Evolutionary conservation across 2,888 invertebrate species (phyloP), one percentile per base, ranked within the genome.

Genomic region (Agriopis aurantiaria): DNA sequence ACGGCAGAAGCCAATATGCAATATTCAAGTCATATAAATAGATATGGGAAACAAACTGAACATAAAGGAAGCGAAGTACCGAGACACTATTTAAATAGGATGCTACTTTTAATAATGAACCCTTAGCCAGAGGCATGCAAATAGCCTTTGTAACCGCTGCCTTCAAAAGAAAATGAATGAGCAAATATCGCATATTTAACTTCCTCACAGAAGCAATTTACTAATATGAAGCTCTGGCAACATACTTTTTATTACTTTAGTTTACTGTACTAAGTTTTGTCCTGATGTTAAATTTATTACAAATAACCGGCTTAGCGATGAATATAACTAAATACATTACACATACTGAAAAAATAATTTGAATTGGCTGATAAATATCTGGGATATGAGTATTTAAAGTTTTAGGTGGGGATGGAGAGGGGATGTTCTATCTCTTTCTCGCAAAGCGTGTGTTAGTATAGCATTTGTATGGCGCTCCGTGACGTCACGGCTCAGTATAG

Each of bases 21-120:
- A 48, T 48, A 48, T 12, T 48, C 0, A 8, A 49, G 8, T 49
- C 17, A 43, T 41, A 56, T 53, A 41, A 55, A 55, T 55, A 41
- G 45, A 45, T 65, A 2, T n/a, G 3, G 1, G 57, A 45, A 57
- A 58, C 23, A 58, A 58, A 33, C 46, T 12, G 58, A 46, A 58
- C 23, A 48, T 58, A 69, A 61, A 69, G 61, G 57, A 52, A 59
- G 41, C 12, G 51, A 52, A 63, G 43, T 46, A 62, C 41, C 51
- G 14, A 56, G 23, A 51, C 40, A 65, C 56, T 65, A 56, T 65
- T 65, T 66, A 59, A 66, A 65, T 40, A 63, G 65, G 70, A 66
- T 45, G 70, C 62, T 61, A 65, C 65, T 70, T 65, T 65, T 63
- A 60, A 66, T 70, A 66, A 65, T 61, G 65, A 66, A 53, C 52